phyloP scores from a whole-genome alignment of 2,113 vertebrate genomes.

The Riparia riparia region DNA sequence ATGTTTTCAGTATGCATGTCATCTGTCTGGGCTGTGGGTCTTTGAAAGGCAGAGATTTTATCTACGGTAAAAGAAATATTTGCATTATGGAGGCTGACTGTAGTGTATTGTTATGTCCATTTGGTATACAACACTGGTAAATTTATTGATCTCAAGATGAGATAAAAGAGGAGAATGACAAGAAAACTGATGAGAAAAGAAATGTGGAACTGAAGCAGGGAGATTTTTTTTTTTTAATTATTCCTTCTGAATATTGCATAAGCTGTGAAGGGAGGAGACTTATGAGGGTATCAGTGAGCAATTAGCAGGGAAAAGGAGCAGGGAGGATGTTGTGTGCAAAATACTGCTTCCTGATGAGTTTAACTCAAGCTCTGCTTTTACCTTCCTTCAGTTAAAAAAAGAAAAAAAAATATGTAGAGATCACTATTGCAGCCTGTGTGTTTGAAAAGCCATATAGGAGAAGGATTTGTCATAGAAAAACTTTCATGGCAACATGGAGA shows the following conservation, averaged over 20 bases:
- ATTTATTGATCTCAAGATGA: not conserved
- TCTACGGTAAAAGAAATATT: not conserved
- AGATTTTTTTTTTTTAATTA: not conserved
- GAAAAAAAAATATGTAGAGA: not conserved
- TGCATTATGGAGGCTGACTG: not conserved
- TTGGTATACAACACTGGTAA: not conserved
- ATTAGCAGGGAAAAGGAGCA: not conserved
- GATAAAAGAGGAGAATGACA: not conserved
- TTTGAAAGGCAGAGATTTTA: not conserved
- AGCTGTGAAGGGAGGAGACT: not conserved
- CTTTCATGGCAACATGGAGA: not conserved
- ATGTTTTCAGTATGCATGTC: not conserved
- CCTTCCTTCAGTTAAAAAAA: not conserved
- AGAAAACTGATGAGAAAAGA: not conserved
- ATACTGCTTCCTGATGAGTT: not conserved
- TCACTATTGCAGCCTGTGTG: not conserved
- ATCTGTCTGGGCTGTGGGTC: not conserved
- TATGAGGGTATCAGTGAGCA: not conserved
- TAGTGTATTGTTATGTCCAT: not conserved
- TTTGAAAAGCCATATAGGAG: not conserved
- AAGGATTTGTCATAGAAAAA: not conserved
- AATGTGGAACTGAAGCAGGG: not conserved
- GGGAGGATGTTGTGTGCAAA: not conserved
- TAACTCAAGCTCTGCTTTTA: not conserved
- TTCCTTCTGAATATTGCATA: not conserved